Base-by-base conservation (phyloP, 2,888 invertebrate species). In the Drosophila demipolita region DNA sequence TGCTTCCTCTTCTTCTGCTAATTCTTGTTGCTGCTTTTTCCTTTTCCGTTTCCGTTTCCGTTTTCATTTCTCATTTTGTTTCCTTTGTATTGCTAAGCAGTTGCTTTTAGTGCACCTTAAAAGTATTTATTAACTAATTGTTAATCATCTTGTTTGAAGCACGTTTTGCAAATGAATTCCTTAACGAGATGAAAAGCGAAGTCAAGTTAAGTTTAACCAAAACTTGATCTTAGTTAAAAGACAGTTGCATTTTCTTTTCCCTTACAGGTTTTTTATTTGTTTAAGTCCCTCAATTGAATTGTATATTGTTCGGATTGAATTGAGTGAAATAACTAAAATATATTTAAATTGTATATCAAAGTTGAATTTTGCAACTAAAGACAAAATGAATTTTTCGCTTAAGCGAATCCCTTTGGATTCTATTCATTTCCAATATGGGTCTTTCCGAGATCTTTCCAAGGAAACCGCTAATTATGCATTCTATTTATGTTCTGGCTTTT, bases 91-190 rank as follows among this genome's bases (percentile, higher is more conserved):
- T 73, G 75, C 42, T 66, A n/a, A 66, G 35, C 77, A 66, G 71
- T 58, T 49, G 76, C 87, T 84, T 79, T 73, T 84, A 84, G 79
- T 84, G 84, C 84, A 84, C 84, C 61, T 75, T 68, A 35, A 60
- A 58, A 67, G 67, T 42, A 52, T 65, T 53, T 61, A 58, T 40
- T 45, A 55, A 36, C 23, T 42, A 48, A 38, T 69, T 35, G 75
- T 66, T 61, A 57, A 32, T 48, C 42, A 48, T 66, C 36, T 58
- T 59, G 61, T 64, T 59, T 61, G 45, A 63, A 67, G 69, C 78
- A 79, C 78, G 78, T 66, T 75, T 64, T 66, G 50, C 36, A 29
- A 64, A 55, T 20, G 15, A 26, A 35, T 53, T 53, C 15, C 26
- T n/a, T 11, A 35, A n/a, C 35, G 48, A 48, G 15, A 26, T 36